Evolutionary conservation across 2,113 vertebrate genomes (phyloP), one percentile per base, ranked within the genome.

Genomic region (Takifugu bimaculatus): DNA sequence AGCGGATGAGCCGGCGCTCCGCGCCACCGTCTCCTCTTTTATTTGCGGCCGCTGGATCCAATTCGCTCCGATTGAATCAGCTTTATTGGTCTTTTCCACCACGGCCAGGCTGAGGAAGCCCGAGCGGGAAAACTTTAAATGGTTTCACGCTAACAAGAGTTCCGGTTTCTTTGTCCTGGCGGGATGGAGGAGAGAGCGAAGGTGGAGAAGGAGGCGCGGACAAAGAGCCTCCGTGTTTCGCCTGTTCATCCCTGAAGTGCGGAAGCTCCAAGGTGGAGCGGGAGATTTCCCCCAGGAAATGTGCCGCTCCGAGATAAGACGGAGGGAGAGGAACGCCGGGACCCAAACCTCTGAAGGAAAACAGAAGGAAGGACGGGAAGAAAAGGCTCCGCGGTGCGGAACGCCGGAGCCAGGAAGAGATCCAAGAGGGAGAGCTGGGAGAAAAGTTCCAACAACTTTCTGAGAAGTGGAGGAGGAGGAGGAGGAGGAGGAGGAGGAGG

Each of bases 171-270:
- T 32, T 4, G 5, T 29, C 28, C 28, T 29, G 28, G 5, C 28
- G 28, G 28, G 10, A 62, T 60, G 35, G 26, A 54, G 5, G 59
- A 65, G 61, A 59, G 66, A 60, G 63, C 48, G 60, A 26, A 64
- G 14, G 13, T 13, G 45, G 53, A 28, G 50, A 57, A 60, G 39
- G 69, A 70, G 67, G 66, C 42, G 74, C 77, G 75, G 76, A 87
- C 81, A 87, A 87, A 85, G 76, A 76, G 61, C 72, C 57, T 79
- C 79, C 84, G 63, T 85, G 84, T 85, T 85, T 70, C 72, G 82
- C 77, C 86, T 82, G 82, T 82, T 85, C 87, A 74, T 85, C 81
- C 84, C 80, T 79, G 84, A 81, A 84, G 85, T 45, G 73, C 76
- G 77, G 80, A 78, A 65, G 20, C 20, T 74, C 69, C 83, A 81